phyloP scores from a whole-genome alignment of 2,113 vertebrate species.

The Grantiella picta region DNA sequence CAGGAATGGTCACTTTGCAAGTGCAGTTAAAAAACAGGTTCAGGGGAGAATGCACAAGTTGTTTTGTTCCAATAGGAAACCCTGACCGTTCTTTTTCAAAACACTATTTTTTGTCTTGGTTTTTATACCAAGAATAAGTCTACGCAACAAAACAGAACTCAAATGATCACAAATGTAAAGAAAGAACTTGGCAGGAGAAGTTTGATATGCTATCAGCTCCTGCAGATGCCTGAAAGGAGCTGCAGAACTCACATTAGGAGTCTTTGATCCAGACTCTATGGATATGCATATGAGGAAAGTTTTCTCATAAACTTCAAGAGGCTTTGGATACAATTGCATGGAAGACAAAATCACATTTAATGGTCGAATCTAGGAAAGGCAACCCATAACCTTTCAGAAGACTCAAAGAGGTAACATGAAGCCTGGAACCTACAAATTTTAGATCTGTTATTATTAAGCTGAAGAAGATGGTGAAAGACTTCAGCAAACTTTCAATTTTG shows the following conservation, averaged over 20 bases:
- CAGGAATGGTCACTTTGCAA: not conserved
- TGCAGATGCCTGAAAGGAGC: not conserved
- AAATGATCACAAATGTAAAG: not conserved
- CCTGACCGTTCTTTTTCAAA: not conserved
- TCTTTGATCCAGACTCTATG: not conserved
- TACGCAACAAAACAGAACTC: not conserved
- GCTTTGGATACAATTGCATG: not conserved
- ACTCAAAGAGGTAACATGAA: not conserved
- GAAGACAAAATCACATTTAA: not conserved
- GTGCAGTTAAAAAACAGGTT: not conserved
- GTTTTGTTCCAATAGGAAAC: not conserved
- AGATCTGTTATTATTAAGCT: not conserved
- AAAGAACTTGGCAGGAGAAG: not conserved
- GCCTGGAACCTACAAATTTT: not conserved
- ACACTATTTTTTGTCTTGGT: not conserved
- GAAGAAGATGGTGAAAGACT: not conserved
- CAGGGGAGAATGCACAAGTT: not conserved
- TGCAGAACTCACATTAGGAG: rapidly evolving
- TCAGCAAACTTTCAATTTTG: not conserved
- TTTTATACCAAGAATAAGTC: not conserved
- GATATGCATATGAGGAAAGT: not conserved
- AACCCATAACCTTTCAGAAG: not conserved
- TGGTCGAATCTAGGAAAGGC: not conserved
- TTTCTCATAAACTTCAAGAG: not conserved
- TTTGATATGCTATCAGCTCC: not conserved